Percentiles rank a stretch among this genome's conserved stretches.
These are phyloP conservation scores for Tyrannus savana DNA, from an alignment of 2,113 vertebrate genomes.

Conservation along the genomic window DNA sequence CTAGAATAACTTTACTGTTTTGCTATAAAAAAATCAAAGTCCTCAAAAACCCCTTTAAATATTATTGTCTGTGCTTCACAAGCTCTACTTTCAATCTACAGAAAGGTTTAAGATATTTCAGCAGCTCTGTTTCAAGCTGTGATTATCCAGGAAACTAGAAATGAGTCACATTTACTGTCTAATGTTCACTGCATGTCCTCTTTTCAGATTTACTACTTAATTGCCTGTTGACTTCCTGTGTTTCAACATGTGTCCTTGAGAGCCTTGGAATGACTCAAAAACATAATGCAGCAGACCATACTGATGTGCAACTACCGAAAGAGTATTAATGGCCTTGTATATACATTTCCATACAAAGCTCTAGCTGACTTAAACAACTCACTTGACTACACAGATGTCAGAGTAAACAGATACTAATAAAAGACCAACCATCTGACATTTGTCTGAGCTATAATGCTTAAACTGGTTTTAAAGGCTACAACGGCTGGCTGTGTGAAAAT, in stretches of 20 bases:
- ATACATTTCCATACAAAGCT: neutral
- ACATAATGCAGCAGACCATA: neutral
- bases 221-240: neutral
- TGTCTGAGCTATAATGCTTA: neutral
- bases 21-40: neutral
- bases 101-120: slow-evolving; percentile 19
- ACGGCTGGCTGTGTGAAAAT: neutral
- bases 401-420: neutral
- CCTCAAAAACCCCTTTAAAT: neutral
- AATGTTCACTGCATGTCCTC: neutral
- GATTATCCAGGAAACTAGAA: slow-evolving; percentile 38
- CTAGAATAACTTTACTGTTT: neutral
- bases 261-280: neutral
- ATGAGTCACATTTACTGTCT: neutral
- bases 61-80: neutral
- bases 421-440: neutral
- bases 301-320: neutral
- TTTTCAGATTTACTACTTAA: slow-evolving; percentile 19
- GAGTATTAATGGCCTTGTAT: neutral
- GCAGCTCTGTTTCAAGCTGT: slow-evolving; percentile 4
- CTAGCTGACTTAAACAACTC: neutral
- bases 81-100: neutral
- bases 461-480: neutral
- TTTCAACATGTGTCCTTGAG: slow-evolving; percentile 15
- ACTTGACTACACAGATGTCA: neutral